phyloP scores from a whole-genome alignment of 2,888 invertebrate genomes.

The Oxytorus armatus region DNA sequence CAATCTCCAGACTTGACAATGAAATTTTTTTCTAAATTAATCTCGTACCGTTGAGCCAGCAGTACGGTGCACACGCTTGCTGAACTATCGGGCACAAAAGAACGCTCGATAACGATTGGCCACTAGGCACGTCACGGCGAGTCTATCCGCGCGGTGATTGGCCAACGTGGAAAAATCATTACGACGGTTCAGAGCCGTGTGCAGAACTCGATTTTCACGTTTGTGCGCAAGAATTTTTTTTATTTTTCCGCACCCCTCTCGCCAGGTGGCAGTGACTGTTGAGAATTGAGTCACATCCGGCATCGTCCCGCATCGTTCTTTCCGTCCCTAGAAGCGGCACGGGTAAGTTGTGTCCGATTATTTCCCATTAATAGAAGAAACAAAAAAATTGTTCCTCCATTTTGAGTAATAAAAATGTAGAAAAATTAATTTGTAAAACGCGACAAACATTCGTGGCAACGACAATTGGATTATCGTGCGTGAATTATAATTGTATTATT shows the following conservation, averaged over 20 bases:
- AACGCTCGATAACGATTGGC: background rate
- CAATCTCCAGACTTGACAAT: too few relatives aligned
- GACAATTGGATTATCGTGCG: too few relatives aligned
- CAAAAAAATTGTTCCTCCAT: background rate
- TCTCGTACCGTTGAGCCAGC: background rate
- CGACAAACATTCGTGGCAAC: too few relatives aligned
- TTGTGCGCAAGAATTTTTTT: slow-evolving; percentile 65
- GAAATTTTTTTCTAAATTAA: background rate
- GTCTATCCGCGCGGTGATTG: too few relatives aligned
- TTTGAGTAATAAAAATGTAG: too few relatives aligned
- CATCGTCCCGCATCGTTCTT: slow-evolving; percentile 75
- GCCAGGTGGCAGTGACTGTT: slow-evolving; percentile 5
- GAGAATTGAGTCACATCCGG: slow-evolving; percentile 73
- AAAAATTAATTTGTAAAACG: too few relatives aligned
- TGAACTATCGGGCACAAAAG: slow-evolving; percentile 23
- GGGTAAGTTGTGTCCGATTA: slow-evolving; percentile 74
- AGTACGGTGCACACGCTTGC: slow-evolving; percentile 13
- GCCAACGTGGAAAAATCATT: slow-evolving; percentile 68
- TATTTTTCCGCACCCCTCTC: slow-evolving; percentile 15
- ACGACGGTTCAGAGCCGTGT: slow-evolving; percentile 47
- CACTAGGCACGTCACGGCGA: background rate
- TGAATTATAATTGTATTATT: too few relatives aligned
- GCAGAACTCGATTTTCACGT: background rate
- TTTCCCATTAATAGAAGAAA: background rate
- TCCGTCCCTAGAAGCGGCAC: slow-evolving; percentile 79